phyloP scores from a whole-genome alignment of 2,797 vertebrate genomes.

The Malacoctenus gilli region DNA sequence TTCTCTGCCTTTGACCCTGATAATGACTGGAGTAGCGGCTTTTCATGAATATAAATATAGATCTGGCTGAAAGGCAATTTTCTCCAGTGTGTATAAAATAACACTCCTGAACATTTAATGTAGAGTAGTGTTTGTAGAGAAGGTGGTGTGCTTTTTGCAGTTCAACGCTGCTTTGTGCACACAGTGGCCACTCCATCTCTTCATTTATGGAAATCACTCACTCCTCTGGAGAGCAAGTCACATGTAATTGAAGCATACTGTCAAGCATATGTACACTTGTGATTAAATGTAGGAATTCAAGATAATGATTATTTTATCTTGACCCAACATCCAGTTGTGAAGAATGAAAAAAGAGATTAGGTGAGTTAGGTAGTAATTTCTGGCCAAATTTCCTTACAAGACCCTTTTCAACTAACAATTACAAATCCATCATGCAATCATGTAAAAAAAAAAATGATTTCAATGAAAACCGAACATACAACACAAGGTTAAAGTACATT shows the following conservation, averaged over 20 bases:
- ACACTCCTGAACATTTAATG: constrained; percentile 53
- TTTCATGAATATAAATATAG: constrained; percentile 72
- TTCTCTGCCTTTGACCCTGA: constrained; percentile 63
- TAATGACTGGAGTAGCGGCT: constrained; percentile 59
- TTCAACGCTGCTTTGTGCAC: constrained; percentile 19
- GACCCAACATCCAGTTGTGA: no score
- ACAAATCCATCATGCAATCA: no score
- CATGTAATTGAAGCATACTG: constrained; percentile 15
- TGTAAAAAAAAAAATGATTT: no score
- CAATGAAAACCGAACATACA: no score
- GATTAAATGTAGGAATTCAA: background rate
- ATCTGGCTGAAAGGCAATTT: constrained; percentile 56
- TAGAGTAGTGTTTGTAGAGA: constrained; percentile 45
- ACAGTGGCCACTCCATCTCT: constrained; percentile 34
- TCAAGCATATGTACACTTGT: background rate
- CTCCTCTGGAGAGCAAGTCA: constrained; percentile 15
- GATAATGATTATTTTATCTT: no score
- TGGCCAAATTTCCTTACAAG: no score
- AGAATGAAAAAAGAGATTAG: no score
- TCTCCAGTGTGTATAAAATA: constrained; percentile 54
- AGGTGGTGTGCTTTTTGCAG: constrained; percentile 30
- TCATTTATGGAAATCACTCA: constrained; percentile 30
- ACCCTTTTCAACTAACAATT: no score
- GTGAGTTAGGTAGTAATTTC: no score
- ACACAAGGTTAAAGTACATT: no score